A percentile compares a stretch with the other conserved stretches of the same genome.
phyloP scores from a whole-genome alignment of 2,888 invertebrate genomes.

The Patella pellucida region DNA sequence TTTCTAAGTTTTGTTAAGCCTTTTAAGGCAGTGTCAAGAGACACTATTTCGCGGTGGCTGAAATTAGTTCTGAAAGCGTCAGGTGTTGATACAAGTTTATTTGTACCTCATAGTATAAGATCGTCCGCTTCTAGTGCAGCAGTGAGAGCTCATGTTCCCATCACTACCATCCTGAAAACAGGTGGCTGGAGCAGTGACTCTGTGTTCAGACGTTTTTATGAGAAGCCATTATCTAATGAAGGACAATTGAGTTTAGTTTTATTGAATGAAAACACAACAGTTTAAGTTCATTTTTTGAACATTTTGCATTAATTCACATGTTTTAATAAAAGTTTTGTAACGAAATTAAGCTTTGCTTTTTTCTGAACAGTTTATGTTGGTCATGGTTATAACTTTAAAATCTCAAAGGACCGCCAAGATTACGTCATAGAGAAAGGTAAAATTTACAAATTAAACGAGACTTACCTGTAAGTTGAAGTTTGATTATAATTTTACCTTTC shows the following conservation, averaged over 20 bases:
- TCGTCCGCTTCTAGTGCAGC: not conserved
- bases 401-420: no score
- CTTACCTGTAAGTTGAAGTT: not conserved
- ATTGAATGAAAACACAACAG: not conserved
- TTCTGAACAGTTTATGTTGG: not conserved
- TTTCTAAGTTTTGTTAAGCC: not conserved
- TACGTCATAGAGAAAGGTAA: not conserved
- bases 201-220: not conserved
- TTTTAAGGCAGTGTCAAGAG: not conserved
- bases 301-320: no score
- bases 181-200: not conserved
- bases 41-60: not conserved
- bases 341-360: no score
- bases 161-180: not conserved
- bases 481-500: conserved; percentile 1
- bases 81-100: not conserved
- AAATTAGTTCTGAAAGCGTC: not conserved
- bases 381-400: not conserved
- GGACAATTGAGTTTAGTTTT: not conserved
- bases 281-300: no score
- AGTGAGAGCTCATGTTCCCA: not conserved
- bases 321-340: no score
- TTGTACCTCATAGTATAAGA: not conserved
- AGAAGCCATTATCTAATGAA: not conserved
- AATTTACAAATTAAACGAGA: not conserved